Evolutionary conservation across 2,888 invertebrate genomes (phyloP).

Genomic region (Lochmaea capreae): DNA sequence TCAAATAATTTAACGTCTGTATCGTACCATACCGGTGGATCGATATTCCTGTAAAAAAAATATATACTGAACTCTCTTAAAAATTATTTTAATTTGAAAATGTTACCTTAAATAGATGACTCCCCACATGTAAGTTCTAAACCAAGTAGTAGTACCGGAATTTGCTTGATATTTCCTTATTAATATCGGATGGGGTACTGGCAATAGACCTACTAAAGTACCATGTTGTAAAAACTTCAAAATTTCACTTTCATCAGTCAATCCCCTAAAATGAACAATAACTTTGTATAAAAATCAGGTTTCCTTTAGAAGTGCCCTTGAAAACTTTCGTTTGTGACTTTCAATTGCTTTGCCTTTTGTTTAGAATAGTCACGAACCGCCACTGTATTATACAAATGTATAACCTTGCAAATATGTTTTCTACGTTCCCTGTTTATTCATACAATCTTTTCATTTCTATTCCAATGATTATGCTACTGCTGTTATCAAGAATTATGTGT

Average conservation of each 20-base stretch:
- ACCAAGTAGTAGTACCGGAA: conserved; percentile 98
- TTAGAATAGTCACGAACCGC: too few species aligned
- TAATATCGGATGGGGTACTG: conserved; percentile 98
- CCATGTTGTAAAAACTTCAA: conserved; percentile 98
- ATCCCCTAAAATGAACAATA: conserved; percentile 73
- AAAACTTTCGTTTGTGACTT: too few species aligned
- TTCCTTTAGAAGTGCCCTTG: too few species aligned
- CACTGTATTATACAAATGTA: too few species aligned
- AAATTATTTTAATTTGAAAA: conserved; percentile 6
- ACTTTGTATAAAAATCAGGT: neutral
- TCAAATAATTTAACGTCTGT: conserved; percentile 99
- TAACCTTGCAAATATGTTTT: too few species aligned
- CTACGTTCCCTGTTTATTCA: too few species aligned
- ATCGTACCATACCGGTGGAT: conserved; percentile 99
- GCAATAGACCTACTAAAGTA: conserved; percentile 95
- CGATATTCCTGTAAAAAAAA: conserved; percentile 83
- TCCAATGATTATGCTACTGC: too few species aligned
- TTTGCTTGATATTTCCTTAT: conserved; percentile 99
- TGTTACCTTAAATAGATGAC: conserved; percentile 93
- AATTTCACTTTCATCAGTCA: conserved; percentile 99
- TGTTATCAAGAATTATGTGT: too few species aligned
- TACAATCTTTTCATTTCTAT: too few species aligned
- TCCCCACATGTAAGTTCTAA: conserved; percentile 99
- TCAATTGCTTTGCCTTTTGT: too few species aligned
- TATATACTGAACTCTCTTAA: neutral